Evolutionary conservation across 1,140 invertebrate species (phyloP).

Genomic region (Magallana angulata): DNA sequence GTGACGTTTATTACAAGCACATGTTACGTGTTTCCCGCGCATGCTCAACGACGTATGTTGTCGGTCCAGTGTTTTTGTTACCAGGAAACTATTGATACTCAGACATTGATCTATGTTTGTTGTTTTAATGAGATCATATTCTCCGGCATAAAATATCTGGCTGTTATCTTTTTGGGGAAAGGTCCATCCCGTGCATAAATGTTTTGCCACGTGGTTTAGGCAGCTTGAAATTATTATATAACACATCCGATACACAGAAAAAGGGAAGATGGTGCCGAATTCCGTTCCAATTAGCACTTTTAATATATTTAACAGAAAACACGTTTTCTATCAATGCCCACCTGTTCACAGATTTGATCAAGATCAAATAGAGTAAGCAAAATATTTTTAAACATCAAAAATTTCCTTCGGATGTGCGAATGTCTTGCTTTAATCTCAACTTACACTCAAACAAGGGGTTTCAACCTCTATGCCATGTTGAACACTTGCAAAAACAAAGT

Average conservation of each 20-base stretch:
- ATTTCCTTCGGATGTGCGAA: conserved; percentile 29
- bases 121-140: conserved; percentile 34
- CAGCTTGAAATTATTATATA: conserved; percentile 36
- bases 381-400: conserved; percentile 33
- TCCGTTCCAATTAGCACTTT: conserved; percentile 25
- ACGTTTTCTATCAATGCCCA: conserved; percentile 20
- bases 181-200: conserved; percentile 13
- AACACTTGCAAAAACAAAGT: conserved; percentile 38
- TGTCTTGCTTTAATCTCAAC: conserved; percentile 26
- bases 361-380: conserved; percentile 34
- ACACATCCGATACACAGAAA: conserved; percentile 16
- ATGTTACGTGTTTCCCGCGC: conserved; percentile 22
- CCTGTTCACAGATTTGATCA: conserved; percentile 33
- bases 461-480: conserved; percentile 23
- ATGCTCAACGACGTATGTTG: conserved; percentile 16
- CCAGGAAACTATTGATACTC: conserved; percentile 30
- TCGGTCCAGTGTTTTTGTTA: conserved; percentile 24
- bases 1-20: conserved; percentile 27
- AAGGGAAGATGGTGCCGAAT: not conserved
- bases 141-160: conserved; percentile 7
- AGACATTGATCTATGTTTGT: conserved; percentile 38
- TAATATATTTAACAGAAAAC: conserved; percentile 30
- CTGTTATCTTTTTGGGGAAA: conserved; percentile 9
- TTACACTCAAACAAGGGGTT: conserved; percentile 26
- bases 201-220: conserved; percentile 1